Conservation (phyloP, 2,888 invertebrate species). For the Calliscelio sp. region DNA sequence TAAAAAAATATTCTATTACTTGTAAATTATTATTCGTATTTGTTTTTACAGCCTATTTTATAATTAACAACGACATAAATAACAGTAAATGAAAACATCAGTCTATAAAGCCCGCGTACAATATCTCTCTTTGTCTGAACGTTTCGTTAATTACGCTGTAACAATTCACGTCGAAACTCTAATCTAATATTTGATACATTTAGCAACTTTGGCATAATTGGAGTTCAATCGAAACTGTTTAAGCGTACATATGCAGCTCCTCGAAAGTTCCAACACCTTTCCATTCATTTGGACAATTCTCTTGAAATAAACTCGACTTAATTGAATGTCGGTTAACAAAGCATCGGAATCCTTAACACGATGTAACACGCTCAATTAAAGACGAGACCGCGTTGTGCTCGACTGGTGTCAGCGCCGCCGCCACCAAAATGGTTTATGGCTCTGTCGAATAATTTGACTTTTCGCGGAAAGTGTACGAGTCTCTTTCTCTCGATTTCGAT, state of each 20-base stretch:
- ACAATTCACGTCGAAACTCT: neutral
- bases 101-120: too few relatives aligned
- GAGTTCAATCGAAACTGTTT: slow-evolving; percentile 48
- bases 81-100: too few relatives aligned
- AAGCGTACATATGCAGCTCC: slow-evolving; percentile 36
- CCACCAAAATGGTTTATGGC: slow-evolving; percentile 44
- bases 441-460: slow-evolving; percentile 31
- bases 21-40: too few relatives aligned
- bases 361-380: slow-evolving; percentile 77
- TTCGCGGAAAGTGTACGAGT: slow-evolving; percentile 54
- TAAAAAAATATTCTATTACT: too few relatives aligned
- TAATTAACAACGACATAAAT: too few relatives aligned
- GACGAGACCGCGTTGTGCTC: slow-evolving; percentile 27
- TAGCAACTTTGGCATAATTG: slow-evolving; percentile 21
- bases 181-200: slow-evolving; percentile 30
- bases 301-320: slow-evolving; percentile 68
- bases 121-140: too few relatives aligned
- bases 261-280: slow-evolving; percentile 58
- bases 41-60: too few relatives aligned
- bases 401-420: slow-evolving; percentile 19
- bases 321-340: slow-evolving; percentile 70
- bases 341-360: slow-evolving; percentile 72
- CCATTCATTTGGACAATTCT: slow-evolving; percentile 64
- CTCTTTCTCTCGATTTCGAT: neutral
- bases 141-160: neutral